Evolutionary conservation across 92 coral and sea anemone species (phyloP), one percentile per base, ranked within the genome.

Genomic region (Palythoa grandis): DNA sequence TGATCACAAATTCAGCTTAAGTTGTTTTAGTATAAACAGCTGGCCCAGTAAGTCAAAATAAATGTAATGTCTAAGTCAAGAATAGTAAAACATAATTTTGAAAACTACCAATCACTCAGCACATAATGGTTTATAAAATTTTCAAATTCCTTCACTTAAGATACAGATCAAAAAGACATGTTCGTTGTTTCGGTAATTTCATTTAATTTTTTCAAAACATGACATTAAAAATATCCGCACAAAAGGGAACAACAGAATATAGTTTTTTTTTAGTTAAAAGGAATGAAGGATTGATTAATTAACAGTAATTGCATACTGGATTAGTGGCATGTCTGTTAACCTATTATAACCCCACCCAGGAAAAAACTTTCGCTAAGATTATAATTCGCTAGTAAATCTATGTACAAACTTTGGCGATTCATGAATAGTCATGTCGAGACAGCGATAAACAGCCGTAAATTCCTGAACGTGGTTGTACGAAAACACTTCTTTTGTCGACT

Each of bases 311-410:
- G 61, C 17, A 24, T 29, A 40, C 54, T 65, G 73, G 85, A 80
- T 80, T 80, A 80, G 74, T 80, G 74, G 60, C 53, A 40, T 66
- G 85, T 66, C 74, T 80, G 74, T 15, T 80, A 80, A 80, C 53
- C 74, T 80, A 11, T 47, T 37, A 11, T 5, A 80, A 67, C 85
- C 85, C 61, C 85, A 80, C 85, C 85, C 85, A 57, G 72, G 43
- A 80, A 80, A 76, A 23, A 54, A 22, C 65, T 80, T 47, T 3
- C 4, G 79, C 43, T n/a, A 79, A 79, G 72, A 79, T 57, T 61
- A 60, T 78, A 63, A 79, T 79, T 76, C 68, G 11, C 68, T 13
- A 54, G 66, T 76, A 76, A 76, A 80, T 65, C 73, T 66, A 66
- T 65, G 61, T 43, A 35, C 85, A 80, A 80, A 80, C 39, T 48